Evolutionary conservation across 2,113 vertebrate species (phyloP), one percentile per base, ranked within the genome.

Genomic region (Chaetodon trifascialis): DNA sequence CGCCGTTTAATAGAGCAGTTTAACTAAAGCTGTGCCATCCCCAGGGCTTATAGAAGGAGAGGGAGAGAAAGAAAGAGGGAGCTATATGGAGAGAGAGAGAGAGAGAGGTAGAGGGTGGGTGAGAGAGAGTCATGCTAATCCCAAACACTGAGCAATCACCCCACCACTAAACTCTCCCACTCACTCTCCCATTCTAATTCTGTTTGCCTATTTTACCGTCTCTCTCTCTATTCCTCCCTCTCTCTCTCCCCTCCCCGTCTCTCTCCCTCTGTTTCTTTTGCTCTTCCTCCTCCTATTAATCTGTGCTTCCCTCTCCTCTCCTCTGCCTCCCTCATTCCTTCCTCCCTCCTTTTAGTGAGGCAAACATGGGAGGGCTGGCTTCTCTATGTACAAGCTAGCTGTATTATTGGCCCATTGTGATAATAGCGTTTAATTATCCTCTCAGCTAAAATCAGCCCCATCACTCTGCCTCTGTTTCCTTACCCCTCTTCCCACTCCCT

Each of bases 1-100:
- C 93, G 85, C 90, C 92, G 88, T 94, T 95, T 95, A 95, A 95
- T 95, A 93, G 92, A 94, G 91, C 94, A 95, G 93, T 95, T 94
- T 95, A 95, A 95, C 92, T 94, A 94, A 94, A 94, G 92, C 92
- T 95, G 92, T 90, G 92, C 93, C 94, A 90, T 94, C 93, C 94
- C 93, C 88, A 91, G 92, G 93, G 92, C 93, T 94, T 93, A 94
- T 84, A 62, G 88, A 89, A 86, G 90, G 86, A 92, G 85, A 89
- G 82, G 79, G 78, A 80, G 88, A 84, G 82, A 86, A 65, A 84
- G 77, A 83, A 34, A 87, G 81, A 23, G 69, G 58, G 74, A 91
- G 67, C 70, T 84, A 82, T 82, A 66, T 40, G 36, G 25, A 73
- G 56, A 77, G 55, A 54, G 68, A 68, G 73, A 70, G 67, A 56